Conservation (phyloP, 2,797 vertebrate species). For the Danio jaintianensis region DNA sequence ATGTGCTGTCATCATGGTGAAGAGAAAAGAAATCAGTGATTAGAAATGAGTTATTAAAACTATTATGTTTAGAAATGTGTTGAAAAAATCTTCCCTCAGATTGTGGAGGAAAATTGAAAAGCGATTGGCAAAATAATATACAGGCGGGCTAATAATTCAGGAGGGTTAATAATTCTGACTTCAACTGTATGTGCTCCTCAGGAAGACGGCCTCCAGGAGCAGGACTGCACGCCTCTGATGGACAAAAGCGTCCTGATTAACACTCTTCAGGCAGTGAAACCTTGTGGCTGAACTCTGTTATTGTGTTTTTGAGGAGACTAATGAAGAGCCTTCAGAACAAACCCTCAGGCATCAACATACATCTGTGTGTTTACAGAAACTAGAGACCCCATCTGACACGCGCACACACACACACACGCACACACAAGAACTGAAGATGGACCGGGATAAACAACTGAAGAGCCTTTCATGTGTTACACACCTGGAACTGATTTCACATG, state of each 20-base stretch:
- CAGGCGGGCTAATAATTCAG: too few species aligned
- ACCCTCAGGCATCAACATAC: constrained; percentile 22
- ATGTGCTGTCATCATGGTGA: too few species aligned
- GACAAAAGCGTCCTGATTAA: background rate
- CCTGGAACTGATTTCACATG: constrained; percentile 62
- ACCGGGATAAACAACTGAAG: constrained; percentile 47
- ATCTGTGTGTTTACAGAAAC: constrained; percentile 49
- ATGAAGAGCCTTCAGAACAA: constrained; percentile 19
- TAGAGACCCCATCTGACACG: constrained; percentile 5
- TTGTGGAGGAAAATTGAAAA: too few species aligned
- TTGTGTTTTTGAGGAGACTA: background rate
- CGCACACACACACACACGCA: constrained; percentile 50
- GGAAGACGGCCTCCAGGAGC: background rate
- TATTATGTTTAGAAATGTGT: too few species aligned
- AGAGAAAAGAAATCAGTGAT: too few species aligned
- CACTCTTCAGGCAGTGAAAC: background rate
- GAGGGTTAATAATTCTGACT: too few species aligned
- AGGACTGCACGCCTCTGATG: background rate
- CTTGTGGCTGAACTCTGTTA: background rate
- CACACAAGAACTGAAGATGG: constrained; percentile 43
- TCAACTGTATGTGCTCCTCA: too few species aligned
- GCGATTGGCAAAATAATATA: too few species aligned
- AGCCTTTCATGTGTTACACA: constrained; percentile 63
- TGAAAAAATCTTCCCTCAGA: too few species aligned
- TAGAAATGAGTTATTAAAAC: too few species aligned